Base-by-base conservation (phyloP, 2,888 invertebrate genomes). In the Odontothrips loti region DNA sequence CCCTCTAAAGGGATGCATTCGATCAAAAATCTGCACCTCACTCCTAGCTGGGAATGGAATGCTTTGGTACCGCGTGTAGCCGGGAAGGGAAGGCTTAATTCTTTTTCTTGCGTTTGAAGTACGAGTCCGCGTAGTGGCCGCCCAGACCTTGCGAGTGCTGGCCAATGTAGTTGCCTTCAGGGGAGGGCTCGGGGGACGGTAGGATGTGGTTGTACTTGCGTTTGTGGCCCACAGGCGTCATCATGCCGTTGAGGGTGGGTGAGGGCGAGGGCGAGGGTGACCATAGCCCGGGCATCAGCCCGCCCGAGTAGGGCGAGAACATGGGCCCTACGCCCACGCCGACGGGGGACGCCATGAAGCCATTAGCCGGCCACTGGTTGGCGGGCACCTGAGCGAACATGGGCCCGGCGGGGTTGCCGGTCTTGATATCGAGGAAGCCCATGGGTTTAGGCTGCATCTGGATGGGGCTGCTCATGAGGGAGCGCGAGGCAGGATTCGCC, bases 71-170 rank as follows among this genome's bases (percentile, higher is more conserved):
- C 1, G 43, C 23, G n/a, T 43, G 47, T n/a, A 75, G 43, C 48
- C 58, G 10, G 6, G 34, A 43, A 2, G 34, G 34, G 34, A 43
- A 6, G 34, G 79, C 27, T 83, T 83, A 85, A 80, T 84, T 84
- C 83, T 86, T 87, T 85, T 87, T 87, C 84, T 87, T 87, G 83
- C 87, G 86, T 84, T 87, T 88, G 82, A 87, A 86, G 84, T 88
- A 89, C 2, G 89, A 88, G 83, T 89, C 89, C 15, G 89, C 88
- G 83, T 90, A 90, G 84, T 90, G 89, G 20, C 89, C 89, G 0
- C 90, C 89, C 12, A 90, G 85, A 3, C 89, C 89, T 84, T 89
- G 89, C n/a, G 89, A 89, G 84, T 89, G 89, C 83, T 89, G 89
- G 17, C 89, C 89, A 80, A 89, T 87, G 83, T 89, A 89, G 58